These are phyloP conservation scores for Drosophila parabipectinata DNA, from an alignment of 1,140 invertebrate species.

Conservation along the genomic window DNA sequence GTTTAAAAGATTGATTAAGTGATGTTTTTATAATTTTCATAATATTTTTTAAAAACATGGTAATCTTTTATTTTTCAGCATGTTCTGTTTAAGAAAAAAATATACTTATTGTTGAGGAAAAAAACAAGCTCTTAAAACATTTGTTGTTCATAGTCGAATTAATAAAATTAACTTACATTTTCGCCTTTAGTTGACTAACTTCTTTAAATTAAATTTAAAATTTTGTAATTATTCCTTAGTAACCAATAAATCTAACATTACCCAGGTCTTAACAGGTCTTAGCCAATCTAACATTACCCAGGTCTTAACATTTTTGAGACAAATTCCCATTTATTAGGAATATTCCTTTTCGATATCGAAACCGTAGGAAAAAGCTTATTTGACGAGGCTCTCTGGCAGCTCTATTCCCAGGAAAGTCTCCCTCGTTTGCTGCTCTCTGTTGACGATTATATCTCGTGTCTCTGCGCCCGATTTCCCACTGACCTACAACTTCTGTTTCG, in stretches of 20 bases:
- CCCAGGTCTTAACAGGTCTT: constrained; percentile 7
- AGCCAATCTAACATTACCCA: constrained; percentile 38
- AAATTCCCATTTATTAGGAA: constrained; percentile 15
- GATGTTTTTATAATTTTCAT: too few relatives aligned
- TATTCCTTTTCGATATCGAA: constrained; percentile 49
- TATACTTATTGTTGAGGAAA: too few relatives aligned
- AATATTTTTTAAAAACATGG: too few relatives aligned
- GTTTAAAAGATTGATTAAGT: too few relatives aligned
- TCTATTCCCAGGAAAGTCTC: constrained; percentile 4
- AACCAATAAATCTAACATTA: constrained; percentile 30
- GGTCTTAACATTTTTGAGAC: constrained; percentile 43
- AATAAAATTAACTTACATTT: too few relatives aligned
- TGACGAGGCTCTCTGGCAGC: constrained; percentile 3
- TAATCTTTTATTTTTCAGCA: too few relatives aligned
- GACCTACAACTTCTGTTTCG: constrained; percentile 61
- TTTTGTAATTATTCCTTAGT: neutral
- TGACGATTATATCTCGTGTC: neutral
- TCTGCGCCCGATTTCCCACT: constrained; percentile 51
- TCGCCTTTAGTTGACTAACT: too few relatives aligned
- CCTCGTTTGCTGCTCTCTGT: neutral
- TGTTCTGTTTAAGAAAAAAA: too few relatives aligned
- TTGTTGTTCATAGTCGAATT: too few relatives aligned
- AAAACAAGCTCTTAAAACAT: too few relatives aligned
- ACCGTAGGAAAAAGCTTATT: constrained; percentile 20
- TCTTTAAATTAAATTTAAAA: neutral